Evolutionary conservation across 2,888 invertebrate species (phyloP).

Genomic region (Rutpela maculata): DNA sequence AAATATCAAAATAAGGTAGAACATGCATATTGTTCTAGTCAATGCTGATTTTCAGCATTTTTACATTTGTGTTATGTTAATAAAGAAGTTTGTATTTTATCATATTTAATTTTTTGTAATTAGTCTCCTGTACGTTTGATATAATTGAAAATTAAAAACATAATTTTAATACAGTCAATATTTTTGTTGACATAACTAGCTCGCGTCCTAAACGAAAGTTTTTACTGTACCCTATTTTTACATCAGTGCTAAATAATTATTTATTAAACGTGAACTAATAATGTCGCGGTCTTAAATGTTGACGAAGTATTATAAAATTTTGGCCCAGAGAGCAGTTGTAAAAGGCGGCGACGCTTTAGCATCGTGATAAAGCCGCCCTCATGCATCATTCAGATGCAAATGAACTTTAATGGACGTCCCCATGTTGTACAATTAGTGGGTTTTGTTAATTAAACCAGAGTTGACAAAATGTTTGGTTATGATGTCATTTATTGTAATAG

Average conservation of each 20-base stretch:
- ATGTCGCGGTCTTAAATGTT: neutral
- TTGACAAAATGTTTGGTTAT: slow-evolving; percentile 24
- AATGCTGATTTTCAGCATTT: no score
- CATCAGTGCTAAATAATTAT: neutral
- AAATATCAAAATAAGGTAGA: no score
- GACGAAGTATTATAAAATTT: neutral
- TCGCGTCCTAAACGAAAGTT: no score
- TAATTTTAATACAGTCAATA: no score
- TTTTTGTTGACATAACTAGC: no score
- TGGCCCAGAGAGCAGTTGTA: neutral
- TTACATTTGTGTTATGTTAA: no score
- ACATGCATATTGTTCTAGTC: no score
- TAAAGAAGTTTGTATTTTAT: no score
- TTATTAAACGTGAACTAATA: neutral
- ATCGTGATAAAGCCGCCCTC: neutral
- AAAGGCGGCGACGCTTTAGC: neutral
- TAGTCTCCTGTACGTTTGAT: no score
- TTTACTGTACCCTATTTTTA: neutral
- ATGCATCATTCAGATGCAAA: slow-evolving; percentile 11
- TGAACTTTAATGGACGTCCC: slow-evolving; percentile 7
- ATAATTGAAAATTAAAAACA: no score
- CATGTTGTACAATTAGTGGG: slow-evolving; percentile 5
- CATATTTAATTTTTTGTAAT: no score
- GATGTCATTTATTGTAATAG: slow-evolving; percentile 21
- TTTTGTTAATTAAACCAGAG: slow-evolving; percentile 33